A percentile compares a stretch with the other conserved stretches of the same genome.
These are phyloP conservation scores for Darevskia nairensis DNA, from an alignment of 2,797 vertebrate genomes.

Conservation along the genomic window DNA sequence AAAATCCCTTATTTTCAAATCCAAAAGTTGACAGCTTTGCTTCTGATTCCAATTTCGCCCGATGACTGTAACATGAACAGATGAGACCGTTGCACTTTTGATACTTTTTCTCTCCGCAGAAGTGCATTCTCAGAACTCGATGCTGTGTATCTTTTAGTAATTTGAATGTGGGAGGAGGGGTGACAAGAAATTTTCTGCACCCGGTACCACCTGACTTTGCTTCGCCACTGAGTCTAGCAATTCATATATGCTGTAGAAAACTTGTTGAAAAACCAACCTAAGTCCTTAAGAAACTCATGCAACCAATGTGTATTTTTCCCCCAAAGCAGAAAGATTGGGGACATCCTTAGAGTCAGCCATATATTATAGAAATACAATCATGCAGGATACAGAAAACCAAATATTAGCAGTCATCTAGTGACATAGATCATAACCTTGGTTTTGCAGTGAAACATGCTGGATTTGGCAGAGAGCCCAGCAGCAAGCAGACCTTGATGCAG, in stretches of 20 bases:
- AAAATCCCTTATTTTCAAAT: too few relatives aligned
- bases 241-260: too few relatives aligned
- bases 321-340: not conserved
- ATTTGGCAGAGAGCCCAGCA: constrained; percentile 45
- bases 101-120: constrained; percentile 79
- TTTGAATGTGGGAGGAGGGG: too few relatives aligned
- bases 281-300: not conserved
- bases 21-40: too few relatives aligned
- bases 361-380: constrained; percentile 18
- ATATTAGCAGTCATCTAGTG: constrained; percentile 14
- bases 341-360: not conserved
- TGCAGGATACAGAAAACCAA: constrained; percentile 39
- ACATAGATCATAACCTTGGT: constrained; percentile 40
- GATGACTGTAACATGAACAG: constrained; percentile 89
- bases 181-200: too few relatives aligned
- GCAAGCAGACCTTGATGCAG: constrained; percentile 43
- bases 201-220: too few relatives aligned
- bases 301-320: accelerated
- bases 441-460: constrained; percentile 12
- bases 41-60: constrained; percentile 47
- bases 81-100: constrained; percentile 85
- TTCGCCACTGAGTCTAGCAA: too few relatives aligned
- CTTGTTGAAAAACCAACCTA: not conserved
- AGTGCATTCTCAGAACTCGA: constrained; percentile 81
- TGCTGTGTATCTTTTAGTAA: too few relatives aligned